Evolutionary conservation across 2,797 vertebrate species (phyloP).

Genomic region (Dallia pectoralis): DNA sequence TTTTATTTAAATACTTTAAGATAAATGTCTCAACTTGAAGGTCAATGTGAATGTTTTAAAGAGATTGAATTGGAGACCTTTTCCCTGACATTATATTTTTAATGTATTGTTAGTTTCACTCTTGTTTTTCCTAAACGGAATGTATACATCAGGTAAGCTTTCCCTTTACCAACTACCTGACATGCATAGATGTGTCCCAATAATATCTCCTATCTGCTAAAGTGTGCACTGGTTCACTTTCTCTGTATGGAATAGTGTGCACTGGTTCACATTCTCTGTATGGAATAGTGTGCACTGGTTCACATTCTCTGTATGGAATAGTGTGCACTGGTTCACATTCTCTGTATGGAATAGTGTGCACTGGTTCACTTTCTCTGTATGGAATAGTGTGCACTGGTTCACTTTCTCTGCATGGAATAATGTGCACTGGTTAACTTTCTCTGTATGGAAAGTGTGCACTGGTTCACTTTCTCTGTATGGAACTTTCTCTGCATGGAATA

Average conservation of each 20-base stretch:
- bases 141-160: background rate
- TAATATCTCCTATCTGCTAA: background rate
- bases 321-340: too few species aligned
- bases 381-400: too few species aligned
- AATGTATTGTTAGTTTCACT: background rate
- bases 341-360: too few species aligned
- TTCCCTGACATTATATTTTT: background rate
- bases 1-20: background rate
- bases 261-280: background rate
- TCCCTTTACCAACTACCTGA: slow-evolving; percentile 8
- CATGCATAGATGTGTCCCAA: slow-evolving; percentile 1
- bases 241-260: too few species aligned
- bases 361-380: too few species aligned
- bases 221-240: background rate
- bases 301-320: too few species aligned
- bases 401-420: too few species aligned
- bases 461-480: too few species aligned
- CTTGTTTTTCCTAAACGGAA: slow-evolving; percentile 2
- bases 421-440: too few species aligned
- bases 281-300: too few species aligned
- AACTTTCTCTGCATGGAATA: too few species aligned
- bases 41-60: background rate
- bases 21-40: slow-evolving; percentile 2
- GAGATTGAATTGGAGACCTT: background rate
- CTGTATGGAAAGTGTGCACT: too few species aligned